Evolutionary conservation across 1,140 invertebrate genomes (phyloP).

Genomic region (Camponotus floridanus): DNA sequence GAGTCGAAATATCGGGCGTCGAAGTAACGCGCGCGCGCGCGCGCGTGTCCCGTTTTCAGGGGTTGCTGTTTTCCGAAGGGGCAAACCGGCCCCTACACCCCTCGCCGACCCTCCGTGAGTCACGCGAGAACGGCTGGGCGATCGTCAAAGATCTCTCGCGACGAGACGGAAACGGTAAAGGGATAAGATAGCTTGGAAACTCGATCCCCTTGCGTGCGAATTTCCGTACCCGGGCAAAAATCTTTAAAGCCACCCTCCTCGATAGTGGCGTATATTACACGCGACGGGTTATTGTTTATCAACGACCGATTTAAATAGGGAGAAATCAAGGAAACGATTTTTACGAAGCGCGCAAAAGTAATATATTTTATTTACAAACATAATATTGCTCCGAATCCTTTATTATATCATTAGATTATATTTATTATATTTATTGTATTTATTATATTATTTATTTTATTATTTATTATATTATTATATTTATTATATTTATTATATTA

Average conservation of each 20-base stretch:
- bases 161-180: constrained; percentile 60
- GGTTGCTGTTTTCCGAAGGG: constrained; percentile 54
- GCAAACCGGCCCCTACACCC: constrained; percentile 43
- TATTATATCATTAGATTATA: too few relatives aligned
- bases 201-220: constrained; percentile 54
- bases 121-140: constrained; percentile 68
- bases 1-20: constrained; percentile 66
- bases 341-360: neutral
- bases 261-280: constrained; percentile 20
- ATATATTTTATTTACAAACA: constrained; percentile 21
- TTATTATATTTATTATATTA: too few relatives aligned
- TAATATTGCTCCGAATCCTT: too few relatives aligned
- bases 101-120: constrained; percentile 51
- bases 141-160: constrained; percentile 50
- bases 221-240: constrained; percentile 39
- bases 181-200: constrained; percentile 61
- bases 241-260: constrained; percentile 34
- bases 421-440: too few relatives aligned
- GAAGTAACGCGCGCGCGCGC: constrained; percentile 53
- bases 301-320: neutral
- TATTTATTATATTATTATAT: too few relatives aligned
- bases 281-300: constrained; percentile 33
- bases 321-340: neutral
- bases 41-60: constrained; percentile 38
- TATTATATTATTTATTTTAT: too few relatives aligned